A percentile compares a stretch with the other conserved stretches of the same genome.
Conservation (phyloP, 2,888 invertebrate species). For the Melieria omissa region DNA sequence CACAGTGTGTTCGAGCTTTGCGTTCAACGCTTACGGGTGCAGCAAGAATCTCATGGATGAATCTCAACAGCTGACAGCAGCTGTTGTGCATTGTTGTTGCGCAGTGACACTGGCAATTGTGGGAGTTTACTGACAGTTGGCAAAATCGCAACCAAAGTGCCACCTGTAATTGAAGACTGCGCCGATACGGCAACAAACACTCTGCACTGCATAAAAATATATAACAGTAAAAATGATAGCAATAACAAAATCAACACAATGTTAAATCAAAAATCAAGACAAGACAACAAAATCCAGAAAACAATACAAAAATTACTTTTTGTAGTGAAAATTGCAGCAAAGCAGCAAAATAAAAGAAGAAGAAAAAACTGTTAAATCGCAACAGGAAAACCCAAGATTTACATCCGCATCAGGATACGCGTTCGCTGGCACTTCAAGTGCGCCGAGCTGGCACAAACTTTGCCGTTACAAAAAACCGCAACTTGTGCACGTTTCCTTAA, state of each 20-base stretch:
- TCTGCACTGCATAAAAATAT: background rate
- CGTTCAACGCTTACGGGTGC: background rate
- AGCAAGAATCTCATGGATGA: background rate
- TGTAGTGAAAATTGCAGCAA: no score
- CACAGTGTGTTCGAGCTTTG: constrained; percentile 12
- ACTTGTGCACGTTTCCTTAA: constrained; percentile 59
- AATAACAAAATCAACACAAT: background rate
- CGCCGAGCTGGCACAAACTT: constrained; percentile 17
- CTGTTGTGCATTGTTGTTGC: constrained; percentile 8
- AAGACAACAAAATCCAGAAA: background rate
- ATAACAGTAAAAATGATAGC: background rate
- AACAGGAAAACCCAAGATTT: constrained; percentile 9
- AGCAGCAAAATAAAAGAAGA: background rate
- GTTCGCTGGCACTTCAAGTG: background rate
- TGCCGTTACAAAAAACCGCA: constrained; percentile 50
- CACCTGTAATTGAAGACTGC: background rate
- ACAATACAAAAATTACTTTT: background rate
- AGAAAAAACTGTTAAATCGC: background rate
- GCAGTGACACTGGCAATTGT: constrained; percentile 10
- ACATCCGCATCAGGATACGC: constrained; percentile 21
- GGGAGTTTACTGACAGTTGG: constrained; percentile 34
- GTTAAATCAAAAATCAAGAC: background rate
- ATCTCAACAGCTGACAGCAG: constrained; percentile 19
- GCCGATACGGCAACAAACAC: background rate
- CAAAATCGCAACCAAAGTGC: background rate